Base-by-base conservation (phyloP, 2,113 vertebrate genomes). In the Laterallus jamaicensis region DNA sequence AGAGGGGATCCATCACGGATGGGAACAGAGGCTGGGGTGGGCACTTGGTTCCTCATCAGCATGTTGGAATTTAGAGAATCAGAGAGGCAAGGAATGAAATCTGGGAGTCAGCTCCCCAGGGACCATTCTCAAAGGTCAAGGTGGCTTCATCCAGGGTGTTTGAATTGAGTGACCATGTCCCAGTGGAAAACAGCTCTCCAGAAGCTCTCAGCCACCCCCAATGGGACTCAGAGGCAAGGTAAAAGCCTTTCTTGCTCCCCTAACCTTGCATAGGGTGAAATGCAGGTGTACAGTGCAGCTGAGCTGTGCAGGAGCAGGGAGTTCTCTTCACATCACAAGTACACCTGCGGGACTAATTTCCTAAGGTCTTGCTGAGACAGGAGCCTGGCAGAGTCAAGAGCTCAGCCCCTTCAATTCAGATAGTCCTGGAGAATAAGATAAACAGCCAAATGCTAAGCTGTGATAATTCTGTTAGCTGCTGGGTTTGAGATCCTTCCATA, bases 241-340 rank as follows among this genome's bases (percentile, higher is more conserved):
- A 44, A 25, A n/a, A 63, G 3, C 21, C 55, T 73, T 26, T 25
- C 31, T 32, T 31, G 40, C 28, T 26, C 35, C 26, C 28, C 69
- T 1, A 4, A 24, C 49, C 54, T 64, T 1, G 0, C 39, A 2
- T 9, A 16, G 82, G 39, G 42, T 42, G 69, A n/a, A 31, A 39
- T 8, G 9, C 42, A 68, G 69, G 19, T 2, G 1, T 8, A 15
- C 4, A 5, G 11, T 6, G 25, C 31, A 42, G 64, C 20, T 20
- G 47, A 68, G n/a, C 56, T n/a, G 56, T 4, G 1, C 18, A 5
- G 21, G 14, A 22, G 31, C 52, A 29, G 42, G 15, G 39, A 15
- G 35, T 20, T 64, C 17, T 54, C 60, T 59, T 77, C 12, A 10
- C 31, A 10, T 10, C 56, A 6, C 56, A 52, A 12, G 14, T 18